Conservation (phyloP, 2,888 invertebrate species). For the Sicus ferrugineus region DNA sequence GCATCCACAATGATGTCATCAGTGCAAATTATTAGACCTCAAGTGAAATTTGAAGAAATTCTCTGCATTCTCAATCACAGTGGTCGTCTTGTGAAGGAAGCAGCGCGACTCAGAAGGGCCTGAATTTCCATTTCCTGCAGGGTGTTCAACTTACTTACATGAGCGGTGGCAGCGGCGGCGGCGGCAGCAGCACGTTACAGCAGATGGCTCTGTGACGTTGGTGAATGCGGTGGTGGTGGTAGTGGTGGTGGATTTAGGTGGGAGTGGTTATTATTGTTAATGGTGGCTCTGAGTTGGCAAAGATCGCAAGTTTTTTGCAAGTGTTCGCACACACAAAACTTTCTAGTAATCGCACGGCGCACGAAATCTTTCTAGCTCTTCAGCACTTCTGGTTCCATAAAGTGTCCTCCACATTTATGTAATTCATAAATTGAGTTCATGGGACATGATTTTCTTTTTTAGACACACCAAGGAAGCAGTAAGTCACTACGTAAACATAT, state of each 20-base stretch:
- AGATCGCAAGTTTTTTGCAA: not conserved
- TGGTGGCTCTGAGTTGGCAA: not conserved
- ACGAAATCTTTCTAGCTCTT: not conserved
- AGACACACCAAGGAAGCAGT: not conserved
- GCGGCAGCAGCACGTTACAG: not conserved
- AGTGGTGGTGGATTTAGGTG: conserved; percentile 20
- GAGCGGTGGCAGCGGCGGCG: not conserved
- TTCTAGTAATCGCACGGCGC: not conserved
- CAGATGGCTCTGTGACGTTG: not conserved
- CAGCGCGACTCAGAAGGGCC: too few relatives aligned
- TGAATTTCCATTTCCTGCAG: too few relatives aligned
- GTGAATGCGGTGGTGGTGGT: not conserved
- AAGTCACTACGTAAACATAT: not conserved
- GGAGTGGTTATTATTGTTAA: conserved; percentile 20
- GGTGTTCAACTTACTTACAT: too few relatives aligned
- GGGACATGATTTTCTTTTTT: not conserved
- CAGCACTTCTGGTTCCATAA: not conserved
- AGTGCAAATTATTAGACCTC: too few relatives aligned
- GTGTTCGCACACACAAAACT: not conserved
- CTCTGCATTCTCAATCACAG: too few relatives aligned
- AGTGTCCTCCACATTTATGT: conserved; percentile 2
- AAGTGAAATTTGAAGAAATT: too few relatives aligned
- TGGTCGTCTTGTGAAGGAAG: too few relatives aligned
- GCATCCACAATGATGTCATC: too few relatives aligned
- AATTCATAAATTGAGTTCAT: conserved; percentile 15